Base-by-base conservation (phyloP, 2,113 vertebrate species). In the Lycocorax pyrrhopterus region DNA sequence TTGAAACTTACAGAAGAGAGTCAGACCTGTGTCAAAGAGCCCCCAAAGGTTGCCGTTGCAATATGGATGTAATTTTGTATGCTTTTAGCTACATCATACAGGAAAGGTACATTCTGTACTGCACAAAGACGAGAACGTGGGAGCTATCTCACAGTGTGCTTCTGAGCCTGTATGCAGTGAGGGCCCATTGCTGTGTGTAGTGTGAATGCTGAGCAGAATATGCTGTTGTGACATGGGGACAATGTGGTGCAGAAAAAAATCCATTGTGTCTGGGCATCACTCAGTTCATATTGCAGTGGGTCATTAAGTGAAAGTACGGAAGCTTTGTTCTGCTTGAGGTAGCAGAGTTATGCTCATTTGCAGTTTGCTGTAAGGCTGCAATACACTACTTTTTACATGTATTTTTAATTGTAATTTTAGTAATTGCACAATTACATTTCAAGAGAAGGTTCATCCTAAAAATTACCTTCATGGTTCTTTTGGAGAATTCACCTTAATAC, bases 31-130 rank as follows among this genome's bases (percentile, higher is more conserved):
- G 63, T 51, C 21, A 78, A 67, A 60, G 13, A 29, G 12, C 15
- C 15, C 8, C 7, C 55, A 43, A 16, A 51, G 39, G 55, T 30
- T 73, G 43, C 23, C 13, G 4, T 44, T 1, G 2, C 26, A 56
- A 26, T 43, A 8, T 5, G 19, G 44, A 18, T 69, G 33, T 1
- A 0, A 47, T n/a, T 53, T 71, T 0, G 0, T 8, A 9, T 27
- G 39, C 25, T 44, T 63, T 49, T 35, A 49, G 32, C 37, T 44
- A 2, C 9, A 2, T 44, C 22, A 5, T 25, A 0, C 14, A 43
- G 43, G 29, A 27, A 33, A 76, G 35, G 10, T 20, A 12, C 2
- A 0, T 59, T 63, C 46, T 76, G 26, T 67, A 32, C n/a, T 53
- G 27, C 39, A 49, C 72, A 58, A 79, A 49, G 27, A 47, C 47